Percentiles rank a stretch among this genome's conserved stretches.
Evolutionary conservation across 2,113 vertebrate genomes (phyloP).

Genomic region (Phylloscopus whistleri): DNA sequence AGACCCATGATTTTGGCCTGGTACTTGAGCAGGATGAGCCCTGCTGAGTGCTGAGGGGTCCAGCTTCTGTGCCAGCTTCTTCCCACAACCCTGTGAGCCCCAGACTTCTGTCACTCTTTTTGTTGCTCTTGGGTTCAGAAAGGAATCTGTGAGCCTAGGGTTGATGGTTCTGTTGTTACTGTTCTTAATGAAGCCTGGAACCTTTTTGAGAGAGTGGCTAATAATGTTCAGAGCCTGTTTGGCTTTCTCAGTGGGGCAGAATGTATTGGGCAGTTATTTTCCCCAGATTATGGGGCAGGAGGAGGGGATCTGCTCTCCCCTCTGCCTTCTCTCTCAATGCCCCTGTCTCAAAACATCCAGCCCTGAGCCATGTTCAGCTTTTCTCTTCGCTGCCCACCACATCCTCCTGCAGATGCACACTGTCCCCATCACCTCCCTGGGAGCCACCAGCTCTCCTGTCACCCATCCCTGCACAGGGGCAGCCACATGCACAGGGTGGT

Average conservation of each 20-base stretch:
- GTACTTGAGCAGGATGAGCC: accelerated
- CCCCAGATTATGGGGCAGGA: neutral
- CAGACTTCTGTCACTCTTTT: neutral
- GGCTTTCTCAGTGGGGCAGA: neutral
- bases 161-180: neutral
- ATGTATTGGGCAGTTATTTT: neutral
- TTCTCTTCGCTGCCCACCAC: neutral
- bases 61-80: neutral
- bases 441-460: neutral
- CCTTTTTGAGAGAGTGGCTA: neutral
- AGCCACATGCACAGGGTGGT: accelerated
- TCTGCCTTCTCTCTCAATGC: neutral
- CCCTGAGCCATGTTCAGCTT: neutral
- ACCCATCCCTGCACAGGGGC: neutral
- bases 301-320: neutral
- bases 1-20: neutral
- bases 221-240: neutral
- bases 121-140: neutral
- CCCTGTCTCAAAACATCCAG: neutral
- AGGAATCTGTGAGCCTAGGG: neutral
- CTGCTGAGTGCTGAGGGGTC: accelerated
- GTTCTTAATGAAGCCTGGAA: neutral
- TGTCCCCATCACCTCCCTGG: neutral
- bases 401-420: accelerated
- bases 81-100: neutral